These are phyloP conservation scores for Plebejus argus DNA, from an alignment of 2,888 invertebrate genomes.

Conservation along the genomic window DNA sequence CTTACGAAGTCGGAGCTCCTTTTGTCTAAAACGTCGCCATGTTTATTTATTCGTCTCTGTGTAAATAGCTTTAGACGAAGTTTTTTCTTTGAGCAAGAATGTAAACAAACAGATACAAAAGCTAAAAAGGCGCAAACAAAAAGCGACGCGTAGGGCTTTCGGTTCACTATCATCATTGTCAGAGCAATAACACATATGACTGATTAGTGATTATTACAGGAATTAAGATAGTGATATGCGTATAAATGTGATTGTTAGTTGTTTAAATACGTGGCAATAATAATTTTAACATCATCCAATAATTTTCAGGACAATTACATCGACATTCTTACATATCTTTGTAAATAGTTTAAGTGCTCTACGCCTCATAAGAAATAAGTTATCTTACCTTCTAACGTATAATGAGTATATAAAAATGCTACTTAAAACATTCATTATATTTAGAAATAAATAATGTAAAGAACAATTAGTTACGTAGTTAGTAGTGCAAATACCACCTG, in stretches of 20 bases:
- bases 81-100: slow-evolving; percentile 11
- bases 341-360: not conserved
- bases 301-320: not conserved
- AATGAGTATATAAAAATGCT: too few species aligned
- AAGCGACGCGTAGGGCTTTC: not conserved
- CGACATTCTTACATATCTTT: not conserved
- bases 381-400: too few species aligned
- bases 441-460: not conserved
- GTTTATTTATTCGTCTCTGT: slow-evolving; percentile 20
- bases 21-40: slow-evolving; percentile 9
- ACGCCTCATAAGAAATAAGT: not conserved
- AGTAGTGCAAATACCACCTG: not conserved
- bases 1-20: slow-evolving; percentile 13
- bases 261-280: not conserved
- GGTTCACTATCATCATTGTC: not conserved
- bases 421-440: not conserved
- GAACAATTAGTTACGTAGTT: not conserved
- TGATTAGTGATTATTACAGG: not conserved
- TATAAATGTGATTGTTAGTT: too few species aligned
- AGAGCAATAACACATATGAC: not conserved
- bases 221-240: too few species aligned
- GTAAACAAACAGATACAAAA: slow-evolving; percentile 14
- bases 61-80: not conserved
- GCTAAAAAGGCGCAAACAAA: not conserved
- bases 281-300: not conserved